These are phyloP conservation scores for Arctocebus calabarensis DNA, from an alignment of 2,797 vertebrate species.

Conservation along the genomic window DNA sequence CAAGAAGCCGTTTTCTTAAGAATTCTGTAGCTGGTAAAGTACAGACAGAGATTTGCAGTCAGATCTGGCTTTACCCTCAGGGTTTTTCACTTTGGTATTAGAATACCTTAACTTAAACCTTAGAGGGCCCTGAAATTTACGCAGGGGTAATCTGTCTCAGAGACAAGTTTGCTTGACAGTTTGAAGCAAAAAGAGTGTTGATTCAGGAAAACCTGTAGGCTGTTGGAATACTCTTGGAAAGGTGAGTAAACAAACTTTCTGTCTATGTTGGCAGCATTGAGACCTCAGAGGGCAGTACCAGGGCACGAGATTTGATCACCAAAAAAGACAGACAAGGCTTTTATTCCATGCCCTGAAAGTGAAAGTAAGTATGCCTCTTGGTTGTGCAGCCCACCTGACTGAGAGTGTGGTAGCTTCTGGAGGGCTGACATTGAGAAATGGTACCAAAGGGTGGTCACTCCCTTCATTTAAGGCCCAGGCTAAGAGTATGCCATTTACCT, in stretches of 20 bases:
- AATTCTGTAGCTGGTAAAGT: neutral
- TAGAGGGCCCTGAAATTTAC: neutral
- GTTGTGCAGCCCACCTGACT: neutral
- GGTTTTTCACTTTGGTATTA: neutral
- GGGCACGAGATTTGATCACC: neutral
- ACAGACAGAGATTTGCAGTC: neutral
- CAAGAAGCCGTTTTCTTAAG: neutral
- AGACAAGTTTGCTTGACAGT: neutral
- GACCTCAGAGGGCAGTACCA: neutral
- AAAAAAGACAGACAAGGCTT: neutral
- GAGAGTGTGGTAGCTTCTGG: neutral
- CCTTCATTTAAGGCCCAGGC: neutral
- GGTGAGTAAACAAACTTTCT: neutral
- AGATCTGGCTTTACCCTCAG: neutral
- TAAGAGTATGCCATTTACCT: neutral
- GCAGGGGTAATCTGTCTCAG: neutral
- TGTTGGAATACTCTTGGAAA: neutral
- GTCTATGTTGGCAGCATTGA: neutral
- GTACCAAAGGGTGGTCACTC: rapidly evolving
- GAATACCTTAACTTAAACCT: neutral
- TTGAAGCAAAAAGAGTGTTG: neutral
- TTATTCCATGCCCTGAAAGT: neutral
- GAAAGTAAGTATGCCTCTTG: neutral
- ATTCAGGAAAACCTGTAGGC: neutral
- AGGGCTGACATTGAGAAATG: neutral